Evolutionary conservation across 2,113 vertebrate species (phyloP), one percentile per base, ranked within the genome.

Genomic region (Peromyscus leucopus): DNA sequence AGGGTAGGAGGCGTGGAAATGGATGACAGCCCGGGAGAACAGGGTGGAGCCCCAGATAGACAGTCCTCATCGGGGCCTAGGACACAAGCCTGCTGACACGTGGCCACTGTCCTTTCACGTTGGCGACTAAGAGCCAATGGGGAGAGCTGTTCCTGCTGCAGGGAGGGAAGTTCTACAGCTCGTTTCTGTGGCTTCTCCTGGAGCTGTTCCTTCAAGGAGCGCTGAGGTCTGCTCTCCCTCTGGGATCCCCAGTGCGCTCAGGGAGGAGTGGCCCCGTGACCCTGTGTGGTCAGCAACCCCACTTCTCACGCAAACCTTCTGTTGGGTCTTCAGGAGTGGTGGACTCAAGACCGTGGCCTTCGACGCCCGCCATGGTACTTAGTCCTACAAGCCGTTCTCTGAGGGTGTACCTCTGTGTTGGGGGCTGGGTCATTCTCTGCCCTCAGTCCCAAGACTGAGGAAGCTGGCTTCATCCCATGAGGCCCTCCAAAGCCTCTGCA

Each of bases 401-500:
- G 42, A 57, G 26, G 0, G 11, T 21, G 2, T 0, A 10, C 21
- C 5, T 33, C 55, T 63, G n/a, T 80, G 0, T 10, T 9, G 51
- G 2, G 46, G 39, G 22, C 71, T 11, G 21, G 48, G 48, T 10
- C 71, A 0, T 24, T 2, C 8, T 39, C 65, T 12, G 61, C 55
- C 11, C 2, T 7, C 1, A 0, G 5, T 63, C 22, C 59, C 4
- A 36, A 31, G 57, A n/a, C 21, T 19, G 36, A 22, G 55, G 22
- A 26, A 61, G 15, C 11, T 0, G 24, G 24, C 10, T 36, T 8
- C 15, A 4, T 2, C 8, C 17, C 2, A 3, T 0, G 4, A 24
- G 8, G 51, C 6, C 26, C 46, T 13, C 83, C 59, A 7, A 9
- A 71, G 26, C n/a, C 46, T 31, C 7, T 33, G 82, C 19, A 16